Percentiles rank a stretch among this genome's conserved stretches.
Conservation (phyloP, 2,888 invertebrate species). For the Carpatolechia fugitivella region DNA sequence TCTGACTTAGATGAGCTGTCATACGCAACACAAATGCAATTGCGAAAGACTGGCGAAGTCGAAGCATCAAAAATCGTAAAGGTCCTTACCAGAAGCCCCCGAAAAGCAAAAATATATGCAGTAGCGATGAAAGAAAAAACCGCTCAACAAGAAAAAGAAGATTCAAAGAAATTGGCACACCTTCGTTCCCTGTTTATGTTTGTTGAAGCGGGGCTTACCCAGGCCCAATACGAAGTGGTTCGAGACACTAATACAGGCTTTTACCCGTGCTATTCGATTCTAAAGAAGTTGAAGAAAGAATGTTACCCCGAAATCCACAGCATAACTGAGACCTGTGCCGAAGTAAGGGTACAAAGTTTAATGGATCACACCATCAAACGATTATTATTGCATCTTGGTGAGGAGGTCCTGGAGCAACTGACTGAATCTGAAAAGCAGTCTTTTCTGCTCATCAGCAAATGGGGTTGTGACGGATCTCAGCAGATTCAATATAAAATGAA, state of each 20-base stretch:
- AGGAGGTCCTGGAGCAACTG: slow-evolving; percentile 10
- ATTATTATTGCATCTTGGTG: slow-evolving; percentile 1
- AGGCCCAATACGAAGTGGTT: background rate
- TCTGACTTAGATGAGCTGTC: background rate
- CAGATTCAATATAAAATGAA: slow-evolving; percentile 26
- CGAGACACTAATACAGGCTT: slow-evolving; percentile 2
- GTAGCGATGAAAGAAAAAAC: too few relatives aligned
- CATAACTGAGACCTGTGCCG: slow-evolving; percentile 10
- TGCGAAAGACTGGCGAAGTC: too few relatives aligned
- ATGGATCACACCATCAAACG: background rate
- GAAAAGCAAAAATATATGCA: too few relatives aligned
- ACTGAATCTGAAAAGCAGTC: slow-evolving; percentile 7
- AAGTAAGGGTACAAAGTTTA: slow-evolving; percentile 4
- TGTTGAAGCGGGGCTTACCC: background rate
- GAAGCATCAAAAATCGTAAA: too few relatives aligned
- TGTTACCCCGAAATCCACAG: slow-evolving; percentile 10
- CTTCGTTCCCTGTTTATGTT: slow-evolving; percentile 1
- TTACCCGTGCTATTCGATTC: slow-evolving; percentile 1
- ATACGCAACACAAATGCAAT: too few relatives aligned
- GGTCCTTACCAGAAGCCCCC: too few relatives aligned
- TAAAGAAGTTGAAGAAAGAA: slow-evolving; percentile 12
- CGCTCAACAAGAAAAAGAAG: too few relatives aligned
- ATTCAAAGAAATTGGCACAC: slow-evolving; percentile 15
- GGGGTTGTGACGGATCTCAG: slow-evolving; percentile 30
- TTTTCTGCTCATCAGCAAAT: slow-evolving; percentile 26